Base-by-base conservation (phyloP, 2,113 vertebrate genomes). In the Bolborhynchus lineola region DNA sequence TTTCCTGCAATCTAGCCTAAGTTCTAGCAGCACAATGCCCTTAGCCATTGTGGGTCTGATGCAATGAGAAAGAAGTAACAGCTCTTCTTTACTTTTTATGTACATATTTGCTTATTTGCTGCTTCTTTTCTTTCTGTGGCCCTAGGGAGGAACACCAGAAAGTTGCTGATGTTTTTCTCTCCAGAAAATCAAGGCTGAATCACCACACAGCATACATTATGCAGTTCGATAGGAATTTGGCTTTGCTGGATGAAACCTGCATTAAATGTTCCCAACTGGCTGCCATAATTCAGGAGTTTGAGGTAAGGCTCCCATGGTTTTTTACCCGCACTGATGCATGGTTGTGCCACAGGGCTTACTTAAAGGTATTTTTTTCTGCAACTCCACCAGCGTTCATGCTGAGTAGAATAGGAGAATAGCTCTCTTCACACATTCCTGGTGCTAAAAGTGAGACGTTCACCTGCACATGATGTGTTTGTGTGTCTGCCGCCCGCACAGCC, bases 81-180 rank as follows among this genome's bases (percentile, higher is more conserved):
- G 16, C 25, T 92, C 42, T 65, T 46, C 69, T 65, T 67, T 59
- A 53, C 33, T 82, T 87, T 44, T 46, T 72, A 65, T 64, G 59
- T 71, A 28, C 72, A 67, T 91, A 16, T 25, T 77, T 79, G 6
- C 57, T 78, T 82, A 44, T 94, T 87, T 95, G 29, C 18, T 69
- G 24, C 7, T 82, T 67, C 57, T 93, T 91, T 77, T 91, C 53
- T 93, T 90, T 74, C 44, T 88, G n/a, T 72, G 90, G 55, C 60
- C 80, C 77, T 97, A 99, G 99, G 99, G 99, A 99, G 28, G 98
- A 98, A 89, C 98, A 98, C 67, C 99, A 98, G 95, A 98, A 97
- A 91, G 98, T 99, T 86, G 99, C 99, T 33, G 99, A 99, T 65
- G 91, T 99, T 95, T 98, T 99, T 95, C 95, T 99, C 92, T 98